Evolutionary conservation across 2,113 vertebrate genomes (phyloP).

Genomic region (Piprites chloris): DNA sequence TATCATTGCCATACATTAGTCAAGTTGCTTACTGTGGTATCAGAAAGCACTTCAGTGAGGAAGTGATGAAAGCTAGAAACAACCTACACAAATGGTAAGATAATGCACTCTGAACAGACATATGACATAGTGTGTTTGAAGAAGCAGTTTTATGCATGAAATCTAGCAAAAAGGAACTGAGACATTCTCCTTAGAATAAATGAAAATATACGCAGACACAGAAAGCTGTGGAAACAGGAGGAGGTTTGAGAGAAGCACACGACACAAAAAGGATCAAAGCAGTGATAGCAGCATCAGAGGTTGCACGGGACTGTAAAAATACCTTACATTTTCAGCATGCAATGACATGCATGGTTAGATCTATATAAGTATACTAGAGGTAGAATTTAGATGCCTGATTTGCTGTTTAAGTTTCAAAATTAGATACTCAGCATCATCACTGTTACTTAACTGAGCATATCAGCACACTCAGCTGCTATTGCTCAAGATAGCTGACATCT

Average conservation of each 20-base stretch:
- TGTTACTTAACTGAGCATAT: background rate
- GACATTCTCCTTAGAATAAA: background rate
- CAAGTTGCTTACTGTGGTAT: background rate
- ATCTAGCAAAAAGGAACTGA: background rate
- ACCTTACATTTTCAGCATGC: background rate
- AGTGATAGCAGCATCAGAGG: background rate
- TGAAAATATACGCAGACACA: background rate
- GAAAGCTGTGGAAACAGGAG: background rate
- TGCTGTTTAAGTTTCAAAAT: background rate
- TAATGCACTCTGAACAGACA: background rate
- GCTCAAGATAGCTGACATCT: constrained; percentile 20
- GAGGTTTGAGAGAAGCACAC: background rate
- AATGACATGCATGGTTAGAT: background rate
- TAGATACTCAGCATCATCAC: background rate
- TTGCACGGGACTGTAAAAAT: background rate
- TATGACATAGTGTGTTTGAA: background rate
- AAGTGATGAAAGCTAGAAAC: background rate
- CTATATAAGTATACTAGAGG: background rate
- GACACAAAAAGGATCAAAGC: background rate
- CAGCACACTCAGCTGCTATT: background rate
- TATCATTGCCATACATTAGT: background rate
- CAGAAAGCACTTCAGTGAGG: background rate
- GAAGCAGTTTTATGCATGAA: background rate
- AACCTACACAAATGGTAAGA: background rate
- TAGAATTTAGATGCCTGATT: background rate